Evolutionary conservation across 64 coral and sea anemone genomes (phyloP).

Genomic region (Pocillopora damicornis): DNA sequence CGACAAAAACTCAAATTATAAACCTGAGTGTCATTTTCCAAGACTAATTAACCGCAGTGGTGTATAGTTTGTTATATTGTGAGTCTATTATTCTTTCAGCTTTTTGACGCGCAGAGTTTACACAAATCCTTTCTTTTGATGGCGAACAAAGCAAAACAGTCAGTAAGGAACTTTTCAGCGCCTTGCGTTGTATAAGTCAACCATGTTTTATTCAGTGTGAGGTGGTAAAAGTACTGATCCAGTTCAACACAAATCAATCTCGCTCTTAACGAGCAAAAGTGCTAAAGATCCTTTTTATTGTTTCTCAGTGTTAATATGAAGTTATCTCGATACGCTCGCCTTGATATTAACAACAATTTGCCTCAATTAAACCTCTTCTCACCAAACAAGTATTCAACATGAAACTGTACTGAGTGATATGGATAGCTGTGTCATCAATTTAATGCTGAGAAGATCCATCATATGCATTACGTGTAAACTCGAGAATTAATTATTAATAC

Average conservation of each 20-base stretch:
- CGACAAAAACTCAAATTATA: not conserved
- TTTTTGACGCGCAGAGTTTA: not conserved
- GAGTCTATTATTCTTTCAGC: not conserved
- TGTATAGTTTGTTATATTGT: not conserved
- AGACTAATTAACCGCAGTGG: not conserved
- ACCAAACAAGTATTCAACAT: not conserved
- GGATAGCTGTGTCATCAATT: not conserved
- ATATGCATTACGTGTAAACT: not conserved
- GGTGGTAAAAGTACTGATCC: not conserved
- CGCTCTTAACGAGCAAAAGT: not conserved
- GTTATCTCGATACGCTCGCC: slow-evolving; percentile 32
- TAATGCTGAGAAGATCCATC: not conserved
- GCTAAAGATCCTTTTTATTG: not conserved
- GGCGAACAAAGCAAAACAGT: not conserved
- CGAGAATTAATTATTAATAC: too few species aligned
- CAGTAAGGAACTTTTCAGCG: not conserved
- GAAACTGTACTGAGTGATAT: not conserved
- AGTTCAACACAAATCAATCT: not conserved
- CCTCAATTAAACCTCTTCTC: slow-evolving; percentile 26
- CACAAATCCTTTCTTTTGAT: not conserved
- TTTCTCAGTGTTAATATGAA: not conserved
- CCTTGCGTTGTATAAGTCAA: not conserved
- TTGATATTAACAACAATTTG: slow-evolving; percentile 33
- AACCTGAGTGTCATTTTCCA: not conserved
- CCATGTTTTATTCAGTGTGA: not conserved